Conservation (phyloP, 1,140 invertebrate genomes). For the Drosophila equinoxialis region DNA sequence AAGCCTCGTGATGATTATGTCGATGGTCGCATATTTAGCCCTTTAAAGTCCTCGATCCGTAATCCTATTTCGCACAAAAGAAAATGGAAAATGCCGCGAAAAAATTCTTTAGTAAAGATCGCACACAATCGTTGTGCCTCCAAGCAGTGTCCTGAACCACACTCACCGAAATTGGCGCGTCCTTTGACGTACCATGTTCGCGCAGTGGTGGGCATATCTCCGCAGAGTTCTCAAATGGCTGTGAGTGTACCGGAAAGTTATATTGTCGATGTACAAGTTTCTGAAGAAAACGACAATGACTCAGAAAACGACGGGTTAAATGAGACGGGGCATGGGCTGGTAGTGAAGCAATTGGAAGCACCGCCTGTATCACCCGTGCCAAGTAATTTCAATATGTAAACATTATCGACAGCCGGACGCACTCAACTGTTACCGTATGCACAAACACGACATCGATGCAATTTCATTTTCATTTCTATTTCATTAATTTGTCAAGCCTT, state of each 20-base stretch:
- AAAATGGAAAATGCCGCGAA: background rate
- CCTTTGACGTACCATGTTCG: background rate
- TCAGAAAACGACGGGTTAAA: background rate
- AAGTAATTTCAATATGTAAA: conserved; percentile 1
- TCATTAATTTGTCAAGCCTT: background rate
- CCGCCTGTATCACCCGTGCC: conserved; percentile 2
- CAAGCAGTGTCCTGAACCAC: background rate
- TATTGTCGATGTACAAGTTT: conserved; percentile 14
- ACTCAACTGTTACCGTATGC: background rate
- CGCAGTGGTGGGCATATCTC: background rate
- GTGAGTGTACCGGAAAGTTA: conserved; percentile 7
- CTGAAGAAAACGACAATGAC: background rate
- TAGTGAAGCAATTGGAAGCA: background rate
- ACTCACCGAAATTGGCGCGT: background rate
- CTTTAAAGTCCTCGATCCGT: background rate
- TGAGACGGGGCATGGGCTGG: background rate
- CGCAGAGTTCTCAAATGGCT: background rate
- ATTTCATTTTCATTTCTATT: background rate
- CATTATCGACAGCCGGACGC: background rate
- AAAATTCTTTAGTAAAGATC: conserved; percentile 12
- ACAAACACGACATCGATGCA: too few relatives aligned
- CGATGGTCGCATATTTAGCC: background rate
- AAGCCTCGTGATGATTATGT: conserved; percentile 10
- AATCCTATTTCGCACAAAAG: background rate
- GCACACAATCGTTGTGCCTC: background rate